Evolutionary conservation across 2,113 vertebrate species (phyloP), one percentile per base, ranked within the genome.

Genomic region (Egretta garzetta): DNA sequence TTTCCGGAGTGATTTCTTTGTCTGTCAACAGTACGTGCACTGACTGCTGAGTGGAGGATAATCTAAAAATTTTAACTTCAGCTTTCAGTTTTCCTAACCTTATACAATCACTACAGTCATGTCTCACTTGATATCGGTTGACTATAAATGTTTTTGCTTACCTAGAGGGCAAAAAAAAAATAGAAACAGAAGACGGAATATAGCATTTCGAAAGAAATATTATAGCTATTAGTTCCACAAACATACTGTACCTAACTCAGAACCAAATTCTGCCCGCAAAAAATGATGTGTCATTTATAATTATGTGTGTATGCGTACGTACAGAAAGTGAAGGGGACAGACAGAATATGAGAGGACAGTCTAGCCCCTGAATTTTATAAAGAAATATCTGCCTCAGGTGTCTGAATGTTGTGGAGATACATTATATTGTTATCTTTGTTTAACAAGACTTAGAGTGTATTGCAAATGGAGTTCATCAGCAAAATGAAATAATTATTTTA

Each of bases 181-280:
- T 14, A 53, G 32, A 67, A 85, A 53, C 16, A 66, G 37, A 67
- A 70, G 63, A 50, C 14, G 67, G 43, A 91, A 59, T 35, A 72
- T 10, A 89, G 39, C 20, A 49, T 81, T 79, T 81, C 39, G 72
- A 72, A 96, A 84, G 83, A 91, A 87, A 68, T 80, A 83, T 62
- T 87, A 80, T 15, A 91, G 73, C 30, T 41, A 76, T 92, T 94
- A 93, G 68, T 90, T 96, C 77, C 49, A 85, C 45, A 96, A 85
- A 94, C n/a, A 76, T 55, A 35, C 18, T 70, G 62, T 75, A 86
- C 64, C 62, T 95, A 94, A 83, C 41, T 77, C 67, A 50, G 35
- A 95, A 92, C 20, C 41, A 92, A 87, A 93, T 93, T 82, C 84
- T 86, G 43, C 66, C n/a, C 72, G 80, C 43, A 74, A 73, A 93